These are phyloP conservation scores for Mus minutoides DNA, from an alignment of 2,797 vertebrate genomes.

Conservation along the genomic window DNA sequence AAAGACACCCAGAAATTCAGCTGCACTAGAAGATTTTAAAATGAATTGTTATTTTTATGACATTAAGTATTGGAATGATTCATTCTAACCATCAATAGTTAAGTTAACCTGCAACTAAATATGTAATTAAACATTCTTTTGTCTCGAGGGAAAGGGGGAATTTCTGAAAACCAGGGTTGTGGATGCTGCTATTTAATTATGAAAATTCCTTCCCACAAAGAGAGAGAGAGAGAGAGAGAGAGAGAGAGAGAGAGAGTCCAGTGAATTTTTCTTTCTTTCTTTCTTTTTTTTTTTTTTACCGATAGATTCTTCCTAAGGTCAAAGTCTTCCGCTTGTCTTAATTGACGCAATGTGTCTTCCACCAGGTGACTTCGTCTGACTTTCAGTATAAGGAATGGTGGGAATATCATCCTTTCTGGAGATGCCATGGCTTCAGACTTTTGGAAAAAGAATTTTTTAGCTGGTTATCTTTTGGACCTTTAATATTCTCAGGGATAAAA, in stretches of 20 bases:
- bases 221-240: background rate
- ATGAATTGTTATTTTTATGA: constrained; percentile 29
- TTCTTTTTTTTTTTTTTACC: constrained; percentile 68
- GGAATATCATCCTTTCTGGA: background rate
- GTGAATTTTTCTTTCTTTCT: too few relatives aligned
- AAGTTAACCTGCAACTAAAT: constrained; percentile 10
- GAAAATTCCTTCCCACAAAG: background rate
- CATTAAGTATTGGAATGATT: background rate
- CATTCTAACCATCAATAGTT: background rate
- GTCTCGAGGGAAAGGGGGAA: constrained; percentile 15
- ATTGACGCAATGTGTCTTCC: constrained; percentile 78
- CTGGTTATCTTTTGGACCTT: constrained; percentile 8
- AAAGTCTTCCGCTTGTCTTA: constrained; percentile 63
- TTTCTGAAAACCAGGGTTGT: background rate
- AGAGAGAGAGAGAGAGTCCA: background rate
- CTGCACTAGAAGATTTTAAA: background rate
- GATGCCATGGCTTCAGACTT: accelerated
- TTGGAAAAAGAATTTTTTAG: constrained; percentile 63
- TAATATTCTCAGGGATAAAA: background rate
- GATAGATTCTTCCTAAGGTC: constrained; percentile 71
- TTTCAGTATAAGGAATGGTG: background rate
- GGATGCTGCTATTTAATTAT: constrained; percentile 6
- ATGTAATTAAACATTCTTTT: background rate
- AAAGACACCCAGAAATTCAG: background rate
- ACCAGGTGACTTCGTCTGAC: constrained; percentile 77